Base-by-base conservation (phyloP, 2,888 invertebrate species). In the Drosophila conformis region DNA sequence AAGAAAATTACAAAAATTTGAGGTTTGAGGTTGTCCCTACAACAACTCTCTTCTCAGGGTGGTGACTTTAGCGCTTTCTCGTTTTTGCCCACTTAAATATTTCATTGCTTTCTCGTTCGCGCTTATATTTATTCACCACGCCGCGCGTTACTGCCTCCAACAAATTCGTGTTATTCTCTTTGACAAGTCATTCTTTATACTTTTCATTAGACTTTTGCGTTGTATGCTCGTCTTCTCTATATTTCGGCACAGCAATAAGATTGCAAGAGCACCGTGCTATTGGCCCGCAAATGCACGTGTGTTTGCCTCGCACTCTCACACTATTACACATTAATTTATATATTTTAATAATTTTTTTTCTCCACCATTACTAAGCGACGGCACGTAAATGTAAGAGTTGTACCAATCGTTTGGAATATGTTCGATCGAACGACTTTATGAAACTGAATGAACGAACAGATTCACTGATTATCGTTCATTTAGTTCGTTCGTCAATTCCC, bases 111-210 rank as follows among this genome's bases (percentile, higher is more conserved):
- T 81, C 78, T 82, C 78, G 62, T 79, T 79, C 77, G 73, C 78
- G 78, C 79, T 68, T 78, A 78, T 66, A 79, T 78, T 64, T 74
- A 80, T 78, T 85, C 83, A 83, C 87, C 83, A 87, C 82, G 82
- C 73, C 75, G 76, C 79, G 78, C 82, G 65, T 78, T 82, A 71
- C 75, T 82, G 65, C 62, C 71, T 40, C 63, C 54, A 70, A 81
- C 73, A 78, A 69, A 67, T 78, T 77, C 77, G 68, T 80, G 68
- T 82, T 78, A 74, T 81, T 85, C 62, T 67, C 58, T 72, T 69
- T 83, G 68, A 57, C 86, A 85, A 83, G 77, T 85, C 83, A 83
- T 83, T 87, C 80, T 83, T 66, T 53, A 60, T 59, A 61, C n/a
- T 63, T 67, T 74, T 78, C 63, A 48, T 73, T 69, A 36, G 73